Evolutionary conservation across 1,140 invertebrate genomes (phyloP), one percentile per base, ranked within the genome.

Genomic region (Caenorhabditis briggsae): DNA sequence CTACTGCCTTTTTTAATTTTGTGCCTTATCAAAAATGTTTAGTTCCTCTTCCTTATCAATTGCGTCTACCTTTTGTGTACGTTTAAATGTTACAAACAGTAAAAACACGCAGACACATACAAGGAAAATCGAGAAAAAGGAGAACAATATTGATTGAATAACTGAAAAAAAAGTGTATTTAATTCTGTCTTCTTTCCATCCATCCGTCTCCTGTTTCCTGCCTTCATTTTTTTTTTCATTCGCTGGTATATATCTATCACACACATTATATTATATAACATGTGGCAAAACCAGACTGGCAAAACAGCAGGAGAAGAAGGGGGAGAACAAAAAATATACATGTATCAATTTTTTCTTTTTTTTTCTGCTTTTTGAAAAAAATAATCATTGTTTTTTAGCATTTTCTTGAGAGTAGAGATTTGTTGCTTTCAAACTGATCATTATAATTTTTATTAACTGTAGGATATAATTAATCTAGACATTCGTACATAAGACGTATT

Each of bases 221-320:
- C 20, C 9, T 5, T 48, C 18, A 23, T 11, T 50, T 23, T 11
- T 78, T 50, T 20, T 20, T 50, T 50, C 50, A 53, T 78, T 78
- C 23, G 43, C n/a, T 53, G 70, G n/a, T n/a, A 58, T 78, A 70
- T 70, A 70, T 70, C 41, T 46, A 78, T 50, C 70, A 43, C 70
- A 78, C 70, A 33, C 33, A 33, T 33, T 33, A 33, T 33, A 50
- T 78, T 50, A 48, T 78, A 50, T 25, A 46, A 78, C 70, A 78
- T 78, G 70, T 50, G 70, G 70, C 43, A 78, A 78, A 78, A 78
- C 70, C 46, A 78, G 70, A 78, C 70, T 78, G 70, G 46, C 70
- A 78, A 78, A 78, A 78, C 43, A 78, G 65, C 23, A 64, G 43
- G 70, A 55, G 61, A 84, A 50, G 50, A n/a, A 50, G 33, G 33